phyloP scores from a whole-genome alignment of 1,140 invertebrate genomes.

The Semibalanus balanoides region DNA sequence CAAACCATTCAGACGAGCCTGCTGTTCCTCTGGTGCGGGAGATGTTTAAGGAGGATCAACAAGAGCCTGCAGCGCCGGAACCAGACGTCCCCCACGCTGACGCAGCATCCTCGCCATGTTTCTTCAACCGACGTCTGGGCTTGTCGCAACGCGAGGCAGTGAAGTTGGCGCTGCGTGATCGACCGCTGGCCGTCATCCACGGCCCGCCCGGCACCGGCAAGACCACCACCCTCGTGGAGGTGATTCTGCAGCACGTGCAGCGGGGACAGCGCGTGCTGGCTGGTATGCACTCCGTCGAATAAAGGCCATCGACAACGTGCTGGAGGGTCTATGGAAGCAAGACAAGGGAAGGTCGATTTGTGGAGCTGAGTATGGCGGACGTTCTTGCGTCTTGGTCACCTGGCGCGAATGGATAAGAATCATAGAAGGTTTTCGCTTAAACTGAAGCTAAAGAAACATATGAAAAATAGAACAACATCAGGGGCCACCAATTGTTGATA shows the following conservation, averaged over 20 bases:
- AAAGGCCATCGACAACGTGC: background rate
- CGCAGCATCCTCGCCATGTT: background rate
- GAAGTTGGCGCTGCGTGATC: constrained; percentile 39
- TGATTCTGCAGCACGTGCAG: constrained; percentile 38
- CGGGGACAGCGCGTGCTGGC: constrained; percentile 34
- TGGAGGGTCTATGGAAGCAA: background rate
- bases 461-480: background rate
- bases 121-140: constrained; percentile 25
- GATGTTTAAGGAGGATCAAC: no score
- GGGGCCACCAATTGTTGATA: no score
- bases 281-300: background rate
- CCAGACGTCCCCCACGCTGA: background rate
- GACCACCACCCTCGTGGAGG: constrained; percentile 46
- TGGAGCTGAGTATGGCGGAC: constrained; percentile 19
- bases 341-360: background rate
- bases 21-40: background rate
- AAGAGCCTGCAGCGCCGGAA: no score
- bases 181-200: constrained; percentile 37
- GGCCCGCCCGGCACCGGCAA: constrained; percentile 49
- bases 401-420: constrained; percentile 29
- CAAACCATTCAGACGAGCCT: background rate
- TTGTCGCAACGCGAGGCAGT: constrained; percentile 41
- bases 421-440: background rate
- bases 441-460: background rate
- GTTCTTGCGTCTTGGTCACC: constrained; percentile 43